These are phyloP conservation scores for Phyllostomus discolor DNA, from an alignment of 2,113 vertebrate species.

Conservation along the genomic window DNA sequence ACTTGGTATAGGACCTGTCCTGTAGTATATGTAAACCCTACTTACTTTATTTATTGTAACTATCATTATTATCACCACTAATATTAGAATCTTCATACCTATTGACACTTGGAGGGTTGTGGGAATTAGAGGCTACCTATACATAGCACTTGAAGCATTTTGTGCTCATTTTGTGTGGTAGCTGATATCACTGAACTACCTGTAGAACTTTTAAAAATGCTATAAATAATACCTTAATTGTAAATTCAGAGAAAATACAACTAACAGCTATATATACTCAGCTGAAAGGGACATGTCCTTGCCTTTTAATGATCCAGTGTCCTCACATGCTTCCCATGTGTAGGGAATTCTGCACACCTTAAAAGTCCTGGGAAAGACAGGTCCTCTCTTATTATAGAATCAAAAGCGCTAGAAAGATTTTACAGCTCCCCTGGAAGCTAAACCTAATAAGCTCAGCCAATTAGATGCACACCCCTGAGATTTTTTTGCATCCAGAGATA, in stretches of 20 bases:
- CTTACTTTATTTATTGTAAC: neutral
- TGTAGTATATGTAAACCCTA: neutral
- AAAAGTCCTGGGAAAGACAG: neutral
- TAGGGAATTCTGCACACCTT: neutral
- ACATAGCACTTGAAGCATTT: neutral
- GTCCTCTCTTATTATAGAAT: neutral
- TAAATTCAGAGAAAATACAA: neutral
- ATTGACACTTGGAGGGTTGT: neutral
- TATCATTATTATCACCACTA: neutral
- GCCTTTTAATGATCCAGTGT: neutral
- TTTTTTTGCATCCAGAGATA: neutral
- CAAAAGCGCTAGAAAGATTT: neutral
- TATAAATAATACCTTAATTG: neutral
- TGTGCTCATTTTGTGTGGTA: neutral
- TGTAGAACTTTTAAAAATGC: neutral
- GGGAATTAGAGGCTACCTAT: neutral
- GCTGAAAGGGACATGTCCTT: neutral
- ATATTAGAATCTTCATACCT: neutral
- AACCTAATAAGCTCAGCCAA: neutral
- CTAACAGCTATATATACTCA: neutral
- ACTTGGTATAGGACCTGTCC: no score
- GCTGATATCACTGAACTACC: neutral
- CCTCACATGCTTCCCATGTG: neutral
- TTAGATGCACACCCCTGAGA: neutral
- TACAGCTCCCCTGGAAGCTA: neutral